Evolutionary conservation across 2,113 vertebrate species (phyloP).

Genomic region (Toxotes chatareus): DNA sequence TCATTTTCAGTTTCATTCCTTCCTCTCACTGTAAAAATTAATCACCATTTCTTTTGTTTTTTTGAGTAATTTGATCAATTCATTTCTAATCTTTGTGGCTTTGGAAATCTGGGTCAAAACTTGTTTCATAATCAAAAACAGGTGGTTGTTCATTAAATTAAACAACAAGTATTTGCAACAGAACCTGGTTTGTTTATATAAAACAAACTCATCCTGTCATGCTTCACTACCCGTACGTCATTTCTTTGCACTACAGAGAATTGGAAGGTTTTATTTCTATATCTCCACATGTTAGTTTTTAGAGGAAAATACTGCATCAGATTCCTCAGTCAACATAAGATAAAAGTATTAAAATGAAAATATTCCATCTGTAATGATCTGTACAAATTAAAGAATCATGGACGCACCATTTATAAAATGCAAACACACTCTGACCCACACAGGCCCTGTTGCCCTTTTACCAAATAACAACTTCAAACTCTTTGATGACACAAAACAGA

Average conservation of each 20-base stretch:
- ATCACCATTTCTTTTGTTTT: background rate
- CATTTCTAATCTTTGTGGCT: background rate
- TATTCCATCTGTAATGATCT: background rate
- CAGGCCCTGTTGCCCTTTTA: too few species aligned
- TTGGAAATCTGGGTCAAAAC: background rate
- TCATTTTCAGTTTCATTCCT: background rate
- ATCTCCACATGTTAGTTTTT: background rate
- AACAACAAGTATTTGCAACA: background rate
- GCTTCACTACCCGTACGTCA: background rate
- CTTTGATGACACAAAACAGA: too few species aligned
- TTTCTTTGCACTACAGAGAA: background rate
- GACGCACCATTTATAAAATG: too few species aligned
- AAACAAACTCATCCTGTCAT: conserved; percentile 7
- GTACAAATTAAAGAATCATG: background rate
- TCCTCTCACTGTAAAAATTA: background rate
- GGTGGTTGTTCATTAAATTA: conserved; percentile 2
- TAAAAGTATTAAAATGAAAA: too few species aligned
- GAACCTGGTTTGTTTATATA: conserved; percentile 5
- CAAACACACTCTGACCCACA: too few species aligned
- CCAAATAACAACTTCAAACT: too few species aligned
- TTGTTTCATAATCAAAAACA: conserved; percentile 18
- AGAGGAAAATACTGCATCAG: background rate
- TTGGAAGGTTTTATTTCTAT: background rate
- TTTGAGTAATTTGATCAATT: background rate
- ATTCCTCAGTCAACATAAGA: background rate